Evolutionary conservation across 2,888 invertebrate genomes (phyloP), one percentile per base, ranked within the genome.

Genomic region (Ametastegia equiseti): DNA sequence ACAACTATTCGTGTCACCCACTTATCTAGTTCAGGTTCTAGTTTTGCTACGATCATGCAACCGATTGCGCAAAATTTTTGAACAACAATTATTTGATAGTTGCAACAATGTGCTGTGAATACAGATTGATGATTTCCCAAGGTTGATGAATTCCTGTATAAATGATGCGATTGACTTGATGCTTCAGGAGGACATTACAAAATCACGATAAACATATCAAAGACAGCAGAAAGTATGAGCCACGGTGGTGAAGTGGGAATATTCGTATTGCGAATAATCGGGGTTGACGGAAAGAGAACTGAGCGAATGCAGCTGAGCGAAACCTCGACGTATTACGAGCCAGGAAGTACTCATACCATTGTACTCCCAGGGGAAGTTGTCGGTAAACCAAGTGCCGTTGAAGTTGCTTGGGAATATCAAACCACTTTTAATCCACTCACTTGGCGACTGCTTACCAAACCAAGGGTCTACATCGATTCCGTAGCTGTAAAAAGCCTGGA

Each of bases 231-330:
- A 86, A 97, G 96, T 87, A 90, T 93, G 80, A 90, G 92, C 3
- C 96, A 97, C 88, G 97, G 96, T 0, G 97, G 97, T 0, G 97
- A 97, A 89, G 94, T 96, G 2, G 97, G 97, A 0, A 94, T 95
- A 83, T 93, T 97, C 3, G 93, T 94, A 0, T 92, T 97, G 15
- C 94, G 94, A 0, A 92, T 96, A 42, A 94, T 96, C 78, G 95
- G 95, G 60, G 93, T 93, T 47, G 93, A 94, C 81, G 94, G 92
- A 36, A 94, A 94, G 82, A 94, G 93, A 83, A 94, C 94, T 6
- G 94, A 94, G 13, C 93, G 93, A 85, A 94, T 95, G 86, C 93
- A 93, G 73, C 91, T 96, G 82, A 94, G 94, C 81, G 86, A 91
- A 42, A 91, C 92, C 73, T 92, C 93, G 33, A 92, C 92, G 89